phyloP scores from a whole-genome alignment of 2,888 invertebrate species.

The Diaprepes abbreviatus region DNA sequence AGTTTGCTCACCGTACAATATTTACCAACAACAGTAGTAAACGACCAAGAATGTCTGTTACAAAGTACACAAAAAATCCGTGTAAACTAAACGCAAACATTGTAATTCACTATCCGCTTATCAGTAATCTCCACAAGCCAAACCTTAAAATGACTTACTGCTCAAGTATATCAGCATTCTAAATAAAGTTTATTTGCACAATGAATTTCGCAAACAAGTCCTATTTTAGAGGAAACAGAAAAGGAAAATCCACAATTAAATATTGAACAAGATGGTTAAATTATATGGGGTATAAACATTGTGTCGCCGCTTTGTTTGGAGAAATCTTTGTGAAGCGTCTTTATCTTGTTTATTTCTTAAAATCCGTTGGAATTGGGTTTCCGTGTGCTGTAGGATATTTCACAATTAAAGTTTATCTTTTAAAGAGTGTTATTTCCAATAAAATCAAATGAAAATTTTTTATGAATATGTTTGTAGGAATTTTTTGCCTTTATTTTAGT shows the following conservation, averaged over 20 bases:
- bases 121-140: not conserved
- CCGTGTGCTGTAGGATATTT: too few species aligned
- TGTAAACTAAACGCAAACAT: slow-evolving; percentile 1
- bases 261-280: not conserved
- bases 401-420: too few species aligned
- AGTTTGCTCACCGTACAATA: not conserved
- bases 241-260: slow-evolving; percentile 1
- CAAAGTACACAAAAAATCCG: not conserved
- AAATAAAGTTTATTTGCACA: not conserved
- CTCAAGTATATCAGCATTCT: not conserved
- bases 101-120: slow-evolving; percentile 2
- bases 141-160: slow-evolving; percentile 3
- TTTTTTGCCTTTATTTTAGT: too few species aligned
- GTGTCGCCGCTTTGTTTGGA: not conserved
- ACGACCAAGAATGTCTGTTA: not conserved
- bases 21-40: not conserved
- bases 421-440: too few species aligned
- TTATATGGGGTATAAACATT: not conserved
- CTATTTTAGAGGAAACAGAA: not conserved
- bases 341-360: not conserved
- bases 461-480: too few species aligned
- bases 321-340: not conserved
- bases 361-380: not conserved
- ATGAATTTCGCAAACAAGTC: not conserved
- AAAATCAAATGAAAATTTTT: too few species aligned